A percentile compares a stretch with the other conserved stretches of the same genome.
Conservation (phyloP, 1,140 invertebrate genomes). For the Hyphantria cunea region DNA sequence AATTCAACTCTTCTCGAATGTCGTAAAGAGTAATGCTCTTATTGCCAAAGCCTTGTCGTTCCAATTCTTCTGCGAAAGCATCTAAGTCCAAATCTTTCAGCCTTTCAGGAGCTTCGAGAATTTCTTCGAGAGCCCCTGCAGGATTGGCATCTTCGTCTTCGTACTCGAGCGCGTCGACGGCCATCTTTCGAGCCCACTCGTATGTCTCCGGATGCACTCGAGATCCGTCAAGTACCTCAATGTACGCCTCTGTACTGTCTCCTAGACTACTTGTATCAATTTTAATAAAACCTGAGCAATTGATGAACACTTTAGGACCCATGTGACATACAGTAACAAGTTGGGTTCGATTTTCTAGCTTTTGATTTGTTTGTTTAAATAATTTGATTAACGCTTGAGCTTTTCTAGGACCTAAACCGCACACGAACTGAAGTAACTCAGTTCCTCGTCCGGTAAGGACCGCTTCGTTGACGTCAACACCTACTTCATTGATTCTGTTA, state of each 20-base stretch:
- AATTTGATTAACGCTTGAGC: conserved; percentile 94
- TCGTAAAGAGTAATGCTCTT: conserved; percentile 99
- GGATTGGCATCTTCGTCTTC: conserved; percentile 98
- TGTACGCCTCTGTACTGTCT: conserved; percentile 96
- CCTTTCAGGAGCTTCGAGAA: conserved; percentile 96
- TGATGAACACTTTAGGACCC: conserved; percentile 99
- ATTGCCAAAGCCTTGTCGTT: conserved; percentile 97
- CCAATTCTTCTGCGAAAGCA: conserved; percentile 98
- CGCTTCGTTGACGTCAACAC: conserved; percentile 98
- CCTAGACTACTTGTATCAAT: conserved; percentile 97
- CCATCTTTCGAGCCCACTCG: conserved; percentile 99
- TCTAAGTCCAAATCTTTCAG: conserved; percentile 98
- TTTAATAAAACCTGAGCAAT: conserved; percentile 99
- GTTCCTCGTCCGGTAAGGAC: conserved; percentile 93
- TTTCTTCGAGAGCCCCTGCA: conserved; percentile 97
- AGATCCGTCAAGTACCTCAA: conserved; percentile 98
- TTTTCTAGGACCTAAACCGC: conserved; percentile 97
- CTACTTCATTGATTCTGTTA: conserved; percentile 97
- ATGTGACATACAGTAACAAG: conserved; percentile 97
- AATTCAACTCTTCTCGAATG: conserved; percentile 97
- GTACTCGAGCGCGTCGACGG: conserved; percentile 98
- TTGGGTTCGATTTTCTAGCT: conserved; percentile 97
- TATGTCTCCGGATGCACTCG: conserved; percentile 99
- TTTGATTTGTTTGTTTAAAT: conserved; percentile 96
- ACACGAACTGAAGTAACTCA: conserved; percentile 98